Base-by-base conservation (phyloP, 2,888 invertebrate species). In the Sphinx pinastri region DNA sequence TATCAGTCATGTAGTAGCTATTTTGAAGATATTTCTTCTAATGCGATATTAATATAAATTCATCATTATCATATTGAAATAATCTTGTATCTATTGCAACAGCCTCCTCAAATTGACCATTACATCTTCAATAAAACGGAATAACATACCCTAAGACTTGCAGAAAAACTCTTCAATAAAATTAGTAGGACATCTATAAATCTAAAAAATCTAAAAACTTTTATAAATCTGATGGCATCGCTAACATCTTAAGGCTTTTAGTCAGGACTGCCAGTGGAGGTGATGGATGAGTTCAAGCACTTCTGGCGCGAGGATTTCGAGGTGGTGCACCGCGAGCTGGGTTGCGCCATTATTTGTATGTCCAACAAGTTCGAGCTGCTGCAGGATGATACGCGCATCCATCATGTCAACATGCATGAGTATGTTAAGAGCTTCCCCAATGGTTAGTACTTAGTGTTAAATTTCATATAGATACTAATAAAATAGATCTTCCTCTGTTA, bases 341-440 rank as follows among this genome's bases (percentile, higher is more conserved):
- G 93, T 79, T 94, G 93, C 71, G 93, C 93, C 71, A 86, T 93
- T 81, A 90, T 93, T 81, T 94, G 93, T 83, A 93, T 94, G 93
- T 90, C 91, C 77, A 89, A 92, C 81, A 93, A 93, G 85, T 91
- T 93, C 79, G 84, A 87, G 0, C 81, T 94, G 57, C 77, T 94
- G 82, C 82, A 93, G 68, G 93, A 92, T 0, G 92, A 93, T 72
- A 81, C 87, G n/a, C 82, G 89, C 71, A 91, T 93, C 77, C 93
- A 94, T 55, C 93, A 93, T 70, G 79, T 84, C 70, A 94, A 92
- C 75, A 92, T 93, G 93, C 84, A 92, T 16, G 93, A 93, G 49
- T 94, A 92, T 51, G 75, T 93, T 72, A 90, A 90, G 77, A 79
- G 88, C 63, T 93, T 93, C 74, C 93, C 93, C 14, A 81, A 92